Evolutionary conservation across 2,888 invertebrate genomes (phyloP).

Genomic region (Callinectes sapidus): DNA sequence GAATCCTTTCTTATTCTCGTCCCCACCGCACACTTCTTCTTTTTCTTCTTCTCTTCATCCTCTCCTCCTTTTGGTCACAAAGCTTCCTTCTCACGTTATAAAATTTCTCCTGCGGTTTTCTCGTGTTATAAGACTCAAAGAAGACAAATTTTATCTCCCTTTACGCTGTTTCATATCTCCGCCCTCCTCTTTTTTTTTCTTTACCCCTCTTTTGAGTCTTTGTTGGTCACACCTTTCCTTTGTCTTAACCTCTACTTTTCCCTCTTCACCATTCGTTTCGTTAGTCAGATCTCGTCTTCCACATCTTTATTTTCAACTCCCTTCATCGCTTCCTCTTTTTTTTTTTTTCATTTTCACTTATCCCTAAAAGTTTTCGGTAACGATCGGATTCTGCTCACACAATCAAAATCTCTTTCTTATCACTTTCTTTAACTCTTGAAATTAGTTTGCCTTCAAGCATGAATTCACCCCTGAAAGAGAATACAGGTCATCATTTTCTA

Average conservation of each 20-base stretch:
- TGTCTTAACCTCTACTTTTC: neutral
- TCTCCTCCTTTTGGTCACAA: constrained; percentile 14
- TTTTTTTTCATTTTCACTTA: neutral
- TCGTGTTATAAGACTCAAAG: constrained; percentile 31
- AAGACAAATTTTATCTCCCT: constrained; percentile 31
- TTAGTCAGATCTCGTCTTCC: neutral
- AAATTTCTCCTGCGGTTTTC: constrained; percentile 27
- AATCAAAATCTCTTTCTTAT: constrained; percentile 5
- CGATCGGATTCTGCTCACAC: neutral
- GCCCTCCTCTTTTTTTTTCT: neutral
- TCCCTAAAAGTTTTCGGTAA: neutral
- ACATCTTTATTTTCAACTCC: neutral
- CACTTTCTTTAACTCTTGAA: constrained; percentile 7
- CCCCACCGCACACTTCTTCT: neutral
- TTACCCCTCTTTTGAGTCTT: neutral
- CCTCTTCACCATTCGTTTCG: constrained; percentile 27
- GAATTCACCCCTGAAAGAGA: neutral
- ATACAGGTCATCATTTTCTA: neutral
- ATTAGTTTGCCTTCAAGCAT: neutral
- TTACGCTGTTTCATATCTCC: constrained; percentile 24
- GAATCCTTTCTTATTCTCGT: neutral
- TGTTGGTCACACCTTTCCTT: neutral
- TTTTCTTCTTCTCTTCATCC: neutral
- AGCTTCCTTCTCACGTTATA: constrained; percentile 30
- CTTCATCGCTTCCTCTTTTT: neutral